Percentiles rank a stretch among this genome's conserved stretches.
Conservation (phyloP, 2,113 vertebrate genomes). For the Toxotes jaculatrix region DNA sequence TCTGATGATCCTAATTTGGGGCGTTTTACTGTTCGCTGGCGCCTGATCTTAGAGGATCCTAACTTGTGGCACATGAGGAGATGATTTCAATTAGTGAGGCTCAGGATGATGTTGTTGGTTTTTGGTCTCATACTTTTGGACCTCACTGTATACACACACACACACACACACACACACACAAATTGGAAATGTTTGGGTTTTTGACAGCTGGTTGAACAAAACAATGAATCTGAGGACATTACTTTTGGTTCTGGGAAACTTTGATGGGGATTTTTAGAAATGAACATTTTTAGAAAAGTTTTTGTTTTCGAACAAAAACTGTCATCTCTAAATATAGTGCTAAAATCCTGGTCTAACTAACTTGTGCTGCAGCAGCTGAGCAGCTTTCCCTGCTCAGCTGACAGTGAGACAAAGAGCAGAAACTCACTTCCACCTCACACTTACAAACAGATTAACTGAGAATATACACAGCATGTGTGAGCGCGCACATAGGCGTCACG, state of each 20-base stretch:
- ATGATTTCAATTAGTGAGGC: constrained; percentile 53
- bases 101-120: constrained; percentile 27
- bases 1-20: constrained; percentile 51
- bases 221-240: too few relatives aligned
- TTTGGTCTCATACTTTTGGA: too few relatives aligned
- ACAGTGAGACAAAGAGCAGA: constrained; percentile 1
- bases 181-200: too few relatives aligned
- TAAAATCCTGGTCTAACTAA: not conserved
- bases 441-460: constrained; percentile 24
- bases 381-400: not conserved
- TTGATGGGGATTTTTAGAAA: not conserved
- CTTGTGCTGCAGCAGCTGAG: not conserved
- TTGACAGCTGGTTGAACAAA: too few relatives aligned
- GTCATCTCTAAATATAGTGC: not conserved
- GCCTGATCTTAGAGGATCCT: constrained; percentile 41
- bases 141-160: too few relatives aligned
- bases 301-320: too few relatives aligned
- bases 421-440: not conserved
- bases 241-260: too few relatives aligned
- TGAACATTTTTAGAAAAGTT: too few relatives aligned
- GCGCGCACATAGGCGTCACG: not conserved
- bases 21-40: constrained; percentile 8
- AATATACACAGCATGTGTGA: not conserved
- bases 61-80: constrained; percentile 53
- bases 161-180: too few relatives aligned